Percentiles rank a stretch among this genome's conserved stretches.
These are phyloP conservation scores for Myocastor coypus DNA, from an alignment of 2,113 vertebrate genomes.

Conservation along the genomic window DNA sequence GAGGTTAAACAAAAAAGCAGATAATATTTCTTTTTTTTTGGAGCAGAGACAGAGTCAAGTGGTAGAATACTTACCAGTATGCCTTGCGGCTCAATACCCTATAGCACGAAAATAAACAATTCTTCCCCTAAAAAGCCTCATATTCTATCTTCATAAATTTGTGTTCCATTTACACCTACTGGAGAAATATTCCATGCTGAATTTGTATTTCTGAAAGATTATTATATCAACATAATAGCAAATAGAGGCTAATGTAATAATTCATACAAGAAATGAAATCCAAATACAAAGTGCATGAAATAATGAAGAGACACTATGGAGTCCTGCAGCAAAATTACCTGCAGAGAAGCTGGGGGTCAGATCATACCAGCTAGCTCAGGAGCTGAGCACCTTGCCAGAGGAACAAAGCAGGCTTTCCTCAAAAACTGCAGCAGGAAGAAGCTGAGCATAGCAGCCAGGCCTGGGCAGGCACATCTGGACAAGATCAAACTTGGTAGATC, in stretches of 20 bases:
- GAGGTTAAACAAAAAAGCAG: neutral
- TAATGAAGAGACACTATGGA: neutral
- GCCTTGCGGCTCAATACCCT: neutral
- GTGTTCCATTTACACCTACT: neutral
- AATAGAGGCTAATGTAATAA: neutral
- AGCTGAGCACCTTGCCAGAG: too few relatives aligned
- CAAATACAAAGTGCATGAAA: neutral
- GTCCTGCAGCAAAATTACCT: too few relatives aligned
- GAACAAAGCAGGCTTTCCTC: too few relatives aligned
- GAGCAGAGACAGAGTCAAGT: neutral
- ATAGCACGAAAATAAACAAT: neutral
- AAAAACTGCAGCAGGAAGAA: too few relatives aligned
- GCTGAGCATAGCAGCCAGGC: too few relatives aligned
- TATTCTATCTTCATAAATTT: neutral
- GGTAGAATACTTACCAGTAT: neutral
- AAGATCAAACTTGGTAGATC: too few relatives aligned
- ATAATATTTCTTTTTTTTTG: conserved; percentile 14
- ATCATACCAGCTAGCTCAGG: too few relatives aligned
- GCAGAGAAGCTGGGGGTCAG: too few relatives aligned
- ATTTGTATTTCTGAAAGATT: conserved; percentile 26
- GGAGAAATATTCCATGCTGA: neutral
- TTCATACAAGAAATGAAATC: neutral
- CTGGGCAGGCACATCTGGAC: too few relatives aligned
- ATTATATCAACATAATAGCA: neutral
- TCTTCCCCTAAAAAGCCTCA: neutral